These are phyloP conservation scores for Neodiprion pinetum DNA, from an alignment of 1,140 invertebrate genomes.

Conservation along the genomic window DNA sequence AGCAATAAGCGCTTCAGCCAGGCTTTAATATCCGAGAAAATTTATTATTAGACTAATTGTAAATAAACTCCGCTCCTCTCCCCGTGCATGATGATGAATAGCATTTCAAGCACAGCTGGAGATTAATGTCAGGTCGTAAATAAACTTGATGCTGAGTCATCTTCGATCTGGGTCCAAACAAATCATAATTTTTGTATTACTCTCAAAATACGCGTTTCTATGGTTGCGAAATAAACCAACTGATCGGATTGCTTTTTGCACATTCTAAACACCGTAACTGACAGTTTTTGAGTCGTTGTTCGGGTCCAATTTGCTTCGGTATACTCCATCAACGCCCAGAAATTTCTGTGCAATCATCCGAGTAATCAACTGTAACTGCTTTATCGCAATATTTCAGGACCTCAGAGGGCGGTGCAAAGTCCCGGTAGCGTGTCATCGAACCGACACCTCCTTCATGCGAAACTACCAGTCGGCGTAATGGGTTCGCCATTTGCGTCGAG, in stretches of 20 bases:
- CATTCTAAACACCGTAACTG: too few relatives aligned
- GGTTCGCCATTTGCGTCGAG: constrained; percentile 79
- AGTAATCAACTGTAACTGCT: too few relatives aligned
- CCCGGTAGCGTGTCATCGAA: constrained; percentile 34
- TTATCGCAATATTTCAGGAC: background rate
- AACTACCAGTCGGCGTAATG: constrained; percentile 36
- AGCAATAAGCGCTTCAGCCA: background rate
- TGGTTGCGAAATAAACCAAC: background rate
- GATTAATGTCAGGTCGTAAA: background rate
- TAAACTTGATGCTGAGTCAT: background rate
- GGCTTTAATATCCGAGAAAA: background rate
- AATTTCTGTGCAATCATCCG: too few relatives aligned
- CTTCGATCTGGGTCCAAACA: background rate
- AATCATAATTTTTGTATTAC: background rate
- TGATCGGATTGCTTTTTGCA: too few relatives aligned
- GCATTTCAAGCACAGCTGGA: background rate
- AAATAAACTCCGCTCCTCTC: background rate
- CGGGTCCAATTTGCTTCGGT: too few relatives aligned
- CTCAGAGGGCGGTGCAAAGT: constrained; percentile 27
- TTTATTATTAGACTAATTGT: background rate
- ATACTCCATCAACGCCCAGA: too few relatives aligned
- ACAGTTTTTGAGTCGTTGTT: too few relatives aligned
- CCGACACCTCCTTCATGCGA: constrained; percentile 41
- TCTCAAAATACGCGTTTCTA: background rate
- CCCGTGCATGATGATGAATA: background rate